Percentiles rank a stretch among this genome's conserved stretches.
Evolutionary conservation across 2,113 vertebrate genomes (phyloP).

Genomic region (Symphodus melops): DNA sequence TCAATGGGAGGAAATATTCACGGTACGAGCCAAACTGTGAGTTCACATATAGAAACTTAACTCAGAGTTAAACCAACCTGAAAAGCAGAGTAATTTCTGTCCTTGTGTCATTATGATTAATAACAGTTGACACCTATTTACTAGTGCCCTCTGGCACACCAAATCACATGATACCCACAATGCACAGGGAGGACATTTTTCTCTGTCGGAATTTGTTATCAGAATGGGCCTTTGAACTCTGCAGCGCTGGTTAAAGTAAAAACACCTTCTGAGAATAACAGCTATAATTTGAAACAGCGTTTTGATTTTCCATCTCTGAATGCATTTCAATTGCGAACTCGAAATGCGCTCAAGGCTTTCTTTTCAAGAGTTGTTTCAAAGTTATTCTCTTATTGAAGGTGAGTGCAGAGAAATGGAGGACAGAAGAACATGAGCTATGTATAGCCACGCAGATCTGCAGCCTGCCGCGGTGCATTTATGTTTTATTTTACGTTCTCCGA

Average conservation of each 20-base stretch:
- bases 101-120: slow-evolving; percentile 84
- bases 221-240: slow-evolving; percentile 79
- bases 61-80: slow-evolving; percentile 73
- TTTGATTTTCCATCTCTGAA: slow-evolving; percentile 43
- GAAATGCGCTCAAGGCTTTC: not conserved
- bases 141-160: slow-evolving; percentile 78
- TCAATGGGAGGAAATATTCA: slow-evolving; percentile 4
- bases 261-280: slow-evolving; percentile 64
- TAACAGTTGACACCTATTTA: slow-evolving; percentile 83
- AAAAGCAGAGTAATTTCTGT: slow-evolving; percentile 80
- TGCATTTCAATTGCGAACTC: slow-evolving; percentile 28
- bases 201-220: slow-evolving; percentile 84
- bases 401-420: not conserved
- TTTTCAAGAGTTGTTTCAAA: slow-evolving; percentile 29
- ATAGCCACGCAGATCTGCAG: not conserved
- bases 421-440: not conserved
- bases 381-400: slow-evolving; percentile 14
- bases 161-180: slow-evolving; percentile 78
- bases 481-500: slow-evolving; percentile 4
- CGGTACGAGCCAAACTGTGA: not conserved
- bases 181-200: slow-evolving; percentile 78
- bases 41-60: slow-evolving; percentile 59
- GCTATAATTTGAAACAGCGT: slow-evolving; percentile 57
- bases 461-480: slow-evolving; percentile 1
- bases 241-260: slow-evolving; percentile 53